phyloP scores from a whole-genome alignment of 2,888 invertebrate genomes.

The Microctonus aethiopoides region DNA sequence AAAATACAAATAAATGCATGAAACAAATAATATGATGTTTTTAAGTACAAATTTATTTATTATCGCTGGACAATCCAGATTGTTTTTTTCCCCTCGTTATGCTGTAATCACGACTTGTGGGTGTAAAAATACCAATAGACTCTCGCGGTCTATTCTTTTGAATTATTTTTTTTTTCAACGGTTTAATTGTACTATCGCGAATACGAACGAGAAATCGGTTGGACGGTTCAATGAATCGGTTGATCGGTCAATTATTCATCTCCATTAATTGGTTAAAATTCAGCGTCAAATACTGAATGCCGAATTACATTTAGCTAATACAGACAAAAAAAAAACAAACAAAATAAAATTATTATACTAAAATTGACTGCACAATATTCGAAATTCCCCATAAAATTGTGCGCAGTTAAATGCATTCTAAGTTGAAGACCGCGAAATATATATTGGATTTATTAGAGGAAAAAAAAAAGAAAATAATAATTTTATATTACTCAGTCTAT shows the following conservation, averaged over 20 bases:
- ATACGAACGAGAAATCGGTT: constrained; percentile 23
- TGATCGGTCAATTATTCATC: constrained; percentile 15
- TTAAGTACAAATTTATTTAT: constrained; percentile 63
- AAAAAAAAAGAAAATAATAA: constrained; percentile 15
- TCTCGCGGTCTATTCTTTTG: constrained; percentile 18
- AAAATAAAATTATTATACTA: neutral
- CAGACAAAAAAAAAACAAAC: neutral
- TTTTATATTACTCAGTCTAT: constrained; percentile 45
- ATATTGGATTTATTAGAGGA: constrained; percentile 12
- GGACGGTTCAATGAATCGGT: constrained; percentile 34
- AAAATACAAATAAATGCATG: constrained; percentile 15
- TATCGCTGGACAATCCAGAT: constrained; percentile 46
- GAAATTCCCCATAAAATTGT: constrained; percentile 30
- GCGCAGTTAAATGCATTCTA: constrained; percentile 41
- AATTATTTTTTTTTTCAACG: neutral
- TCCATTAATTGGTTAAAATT: neutral
- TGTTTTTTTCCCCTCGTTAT: constrained; percentile 19
- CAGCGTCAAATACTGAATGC: neutral
- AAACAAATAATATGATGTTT: constrained; percentile 23
- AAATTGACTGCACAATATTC: constrained; percentile 23
- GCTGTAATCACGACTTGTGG: constrained; percentile 15
- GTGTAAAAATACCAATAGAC: constrained; percentile 20
- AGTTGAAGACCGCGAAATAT: constrained; percentile 22
- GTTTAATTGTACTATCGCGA: constrained; percentile 3
- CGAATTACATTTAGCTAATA: neutral